These are phyloP conservation scores for Platichthys flesus DNA, from an alignment of 2,113 vertebrate genomes.

Conservation along the genomic window DNA sequence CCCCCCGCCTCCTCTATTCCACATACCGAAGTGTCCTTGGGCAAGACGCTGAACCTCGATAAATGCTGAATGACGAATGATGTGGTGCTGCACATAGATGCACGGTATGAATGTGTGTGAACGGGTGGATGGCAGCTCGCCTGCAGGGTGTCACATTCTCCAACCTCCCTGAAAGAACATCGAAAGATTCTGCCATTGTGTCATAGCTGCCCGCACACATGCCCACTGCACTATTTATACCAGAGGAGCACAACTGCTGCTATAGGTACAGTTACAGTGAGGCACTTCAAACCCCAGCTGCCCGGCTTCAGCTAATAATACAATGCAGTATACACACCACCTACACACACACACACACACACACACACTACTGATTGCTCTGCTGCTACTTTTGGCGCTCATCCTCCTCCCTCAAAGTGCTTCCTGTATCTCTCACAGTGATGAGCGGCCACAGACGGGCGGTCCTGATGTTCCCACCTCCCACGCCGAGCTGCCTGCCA, in stretches of 20 bases:
- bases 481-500: constrained; percentile 51
- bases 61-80: too few species aligned
- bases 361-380: constrained; percentile 11
- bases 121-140: background rate
- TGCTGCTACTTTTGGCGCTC: constrained; percentile 45
- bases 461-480: constrained; percentile 43
- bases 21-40: too few species aligned
- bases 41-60: too few species aligned
- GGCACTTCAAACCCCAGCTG: constrained; percentile 74
- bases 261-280: constrained; percentile 79
- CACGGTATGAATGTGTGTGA: too few species aligned
- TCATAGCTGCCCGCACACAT: constrained; percentile 69
- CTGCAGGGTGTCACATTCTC: constrained; percentile 70
- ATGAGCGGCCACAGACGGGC: constrained; percentile 61
- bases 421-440: constrained; percentile 60
- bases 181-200: constrained; percentile 72
- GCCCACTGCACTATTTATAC: constrained; percentile 77
- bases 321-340: constrained; percentile 35
- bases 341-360: constrained; percentile 17
- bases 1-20: too few species aligned
- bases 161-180: constrained; percentile 73
- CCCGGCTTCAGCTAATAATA: constrained; percentile 72
- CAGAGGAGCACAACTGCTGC: constrained; percentile 76
- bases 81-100: too few species aligned
- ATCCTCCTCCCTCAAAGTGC: constrained; percentile 40